A percentile compares a stretch with the other conserved stretches of the same genome.
phyloP scores from a whole-genome alignment of 2,797 vertebrate genomes.

The Rhabdomys pumilio region DNA sequence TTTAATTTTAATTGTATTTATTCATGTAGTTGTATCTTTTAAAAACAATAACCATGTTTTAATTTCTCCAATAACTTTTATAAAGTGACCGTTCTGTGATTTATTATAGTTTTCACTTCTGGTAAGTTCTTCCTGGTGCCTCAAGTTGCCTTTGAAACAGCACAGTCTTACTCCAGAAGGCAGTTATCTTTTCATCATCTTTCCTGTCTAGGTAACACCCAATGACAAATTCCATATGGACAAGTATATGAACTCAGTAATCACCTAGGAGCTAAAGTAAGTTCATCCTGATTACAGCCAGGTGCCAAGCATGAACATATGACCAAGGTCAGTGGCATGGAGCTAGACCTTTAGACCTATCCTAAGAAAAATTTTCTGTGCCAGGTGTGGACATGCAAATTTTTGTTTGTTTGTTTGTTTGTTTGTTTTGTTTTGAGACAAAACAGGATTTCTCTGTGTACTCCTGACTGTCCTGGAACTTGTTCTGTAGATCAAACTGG shows the following conservation, averaged over 20 bases:
- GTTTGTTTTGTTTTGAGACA: background rate
- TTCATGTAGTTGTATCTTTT: conserved; percentile 23
- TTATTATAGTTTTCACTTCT: conserved; percentile 90
- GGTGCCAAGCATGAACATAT: background rate
- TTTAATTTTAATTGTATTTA: background rate
- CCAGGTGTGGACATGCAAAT: background rate
- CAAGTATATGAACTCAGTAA: conserved; percentile 92
- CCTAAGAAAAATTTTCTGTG: background rate
- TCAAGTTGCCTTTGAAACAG: conserved; percentile 91
- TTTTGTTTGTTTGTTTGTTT: background rate
- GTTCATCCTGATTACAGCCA: conserved; percentile 90
- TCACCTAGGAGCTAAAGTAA: conserved; percentile 89
- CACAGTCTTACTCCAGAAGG: conserved; percentile 95
- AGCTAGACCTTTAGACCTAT: background rate
- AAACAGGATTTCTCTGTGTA: background rate
- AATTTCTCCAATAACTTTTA: conserved; percentile 46
- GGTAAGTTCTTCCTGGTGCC: conserved; percentile 81
- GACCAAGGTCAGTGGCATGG: background rate
- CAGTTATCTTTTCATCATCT: conserved; percentile 92
- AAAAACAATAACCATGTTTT: background rate
- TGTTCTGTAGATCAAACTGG: background rate
- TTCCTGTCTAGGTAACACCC: conserved; percentile 94
- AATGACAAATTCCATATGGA: conserved; percentile 94
- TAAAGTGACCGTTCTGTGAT: conserved; percentile 60
- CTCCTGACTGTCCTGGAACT: no score